Evolutionary conservation across 92 coral and sea anemone genomes (phyloP).

Genomic region (Desmophyllum pertusum): DNA sequence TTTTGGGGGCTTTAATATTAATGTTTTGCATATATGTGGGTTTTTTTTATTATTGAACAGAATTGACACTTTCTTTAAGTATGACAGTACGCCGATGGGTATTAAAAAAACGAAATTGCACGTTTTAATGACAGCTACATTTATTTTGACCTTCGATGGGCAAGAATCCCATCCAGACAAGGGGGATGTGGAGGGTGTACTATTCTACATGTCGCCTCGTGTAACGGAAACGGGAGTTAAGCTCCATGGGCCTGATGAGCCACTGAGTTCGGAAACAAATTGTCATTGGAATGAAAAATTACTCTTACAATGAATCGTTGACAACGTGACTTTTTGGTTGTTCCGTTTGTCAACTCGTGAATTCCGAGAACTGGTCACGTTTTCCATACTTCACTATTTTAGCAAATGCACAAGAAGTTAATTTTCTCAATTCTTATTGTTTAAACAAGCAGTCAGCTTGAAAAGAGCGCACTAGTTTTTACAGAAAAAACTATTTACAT

Average conservation of each 20-base stretch:
- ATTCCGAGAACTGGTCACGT: neutral
- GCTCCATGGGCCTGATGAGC: neutral
- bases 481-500: neutral
- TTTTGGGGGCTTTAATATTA: too few relatives aligned
- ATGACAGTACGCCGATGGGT: too few relatives aligned
- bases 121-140: too few relatives aligned
- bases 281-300: neutral
- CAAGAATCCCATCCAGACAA: neutral
- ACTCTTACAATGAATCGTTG: neutral
- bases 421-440: neutral
- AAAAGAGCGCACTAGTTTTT: neutral
- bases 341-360: neutral
- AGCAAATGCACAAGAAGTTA: neutral
- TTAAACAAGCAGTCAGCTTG: neutral
- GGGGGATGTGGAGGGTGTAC: too few relatives aligned
- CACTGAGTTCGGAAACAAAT: neutral
- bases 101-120: too few relatives aligned
- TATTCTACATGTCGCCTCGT: neutral
- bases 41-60: too few relatives aligned
- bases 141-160: neutral
- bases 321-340: constrained; percentile 9
- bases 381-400: neutral
- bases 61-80: too few relatives aligned
- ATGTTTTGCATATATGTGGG: too few relatives aligned
- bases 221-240: neutral